Evolutionary conservation across 1,140 invertebrate species (phyloP), one percentile per base, ranked within the genome.

Genomic region (Drosophila setifemur): DNA sequence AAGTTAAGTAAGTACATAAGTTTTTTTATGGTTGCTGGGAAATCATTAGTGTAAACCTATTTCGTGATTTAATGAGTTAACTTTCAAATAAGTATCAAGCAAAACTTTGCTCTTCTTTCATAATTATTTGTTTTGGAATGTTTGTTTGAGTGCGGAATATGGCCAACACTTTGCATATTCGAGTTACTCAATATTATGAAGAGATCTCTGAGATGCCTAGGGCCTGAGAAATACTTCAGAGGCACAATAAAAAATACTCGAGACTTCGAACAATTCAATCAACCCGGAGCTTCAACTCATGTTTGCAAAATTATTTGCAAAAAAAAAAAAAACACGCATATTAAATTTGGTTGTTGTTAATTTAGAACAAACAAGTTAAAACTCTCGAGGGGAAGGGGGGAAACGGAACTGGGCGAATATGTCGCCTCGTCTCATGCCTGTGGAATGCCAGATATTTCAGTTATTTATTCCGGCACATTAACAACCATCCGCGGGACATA

Each of bases 381-480:
- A 66, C 33, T 31, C n/a, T n/a, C 29, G n/a, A n/a, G n/a, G n/a
- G n/a, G n/a, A n/a, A n/a, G n/a, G 50, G 53, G 43, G 45, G 33
- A 75, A 83, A 67, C 73, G 78, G 70, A 85, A 83, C 73, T 83
- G 58, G 29, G 54, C 60, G 52, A 74, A 78, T 40, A 74, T 54
- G 49, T 73, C 63, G 64, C 55, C 68, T 66, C 35, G 69, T 53
- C 50, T 77, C 73, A 83, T 58, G 79, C 70, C 63, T 23, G 7
- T 44, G 70, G 79, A 85, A 85, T 85, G 66, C 48, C 52, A 86
- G 81, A 47, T 54, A 83, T 83, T 78, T 63, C 55, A 83, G 79
- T 75, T 79, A 85, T 83, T 83, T 83, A 85, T 83, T 85, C 79
- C 74, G 79, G 79, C 64, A 79, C 69, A 85, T 78, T 83, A 85